Evolutionary conservation across 2,113 vertebrate species (phyloP).

Genomic region (Buteo buteo): DNA sequence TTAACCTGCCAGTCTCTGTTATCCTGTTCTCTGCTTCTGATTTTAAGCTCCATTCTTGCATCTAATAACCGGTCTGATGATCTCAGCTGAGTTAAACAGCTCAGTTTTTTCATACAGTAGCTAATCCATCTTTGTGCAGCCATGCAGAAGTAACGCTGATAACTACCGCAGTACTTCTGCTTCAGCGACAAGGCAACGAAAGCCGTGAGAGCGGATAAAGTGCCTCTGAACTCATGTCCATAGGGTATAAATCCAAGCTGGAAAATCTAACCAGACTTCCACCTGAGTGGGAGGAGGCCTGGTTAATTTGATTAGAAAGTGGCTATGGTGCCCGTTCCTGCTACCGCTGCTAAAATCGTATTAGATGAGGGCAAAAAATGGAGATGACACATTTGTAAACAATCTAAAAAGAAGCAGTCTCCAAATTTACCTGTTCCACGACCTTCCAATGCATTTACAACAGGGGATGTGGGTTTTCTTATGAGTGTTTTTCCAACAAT

Average conservation of each 20-base stretch:
- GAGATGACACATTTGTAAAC: neutral
- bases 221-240: constrained; percentile 3
- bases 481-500: constrained; percentile 21
- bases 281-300: neutral
- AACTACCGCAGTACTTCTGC: neutral
- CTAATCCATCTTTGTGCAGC: neutral
- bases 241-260: constrained; percentile 13
- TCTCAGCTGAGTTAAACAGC: neutral
- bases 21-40: neutral
- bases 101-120: neutral
- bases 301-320: constrained; percentile 18
- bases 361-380: neutral
- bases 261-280: constrained; percentile 12
- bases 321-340: neutral
- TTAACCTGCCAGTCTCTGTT: neutral
- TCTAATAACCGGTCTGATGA: neutral
- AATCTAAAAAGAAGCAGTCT: neutral
- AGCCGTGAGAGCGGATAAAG: neutral
- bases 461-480: constrained; percentile 28
- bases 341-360: neutral
- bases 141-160: neutral
- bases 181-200: neutral
- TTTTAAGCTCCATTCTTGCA: neutral
- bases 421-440: neutral
- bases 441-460: constrained; percentile 1